A percentile compares a stretch with the other conserved stretches of the same genome.
These are phyloP conservation scores for Alca torda DNA, from an alignment of 2,797 vertebrate genomes.

Conservation along the genomic window DNA sequence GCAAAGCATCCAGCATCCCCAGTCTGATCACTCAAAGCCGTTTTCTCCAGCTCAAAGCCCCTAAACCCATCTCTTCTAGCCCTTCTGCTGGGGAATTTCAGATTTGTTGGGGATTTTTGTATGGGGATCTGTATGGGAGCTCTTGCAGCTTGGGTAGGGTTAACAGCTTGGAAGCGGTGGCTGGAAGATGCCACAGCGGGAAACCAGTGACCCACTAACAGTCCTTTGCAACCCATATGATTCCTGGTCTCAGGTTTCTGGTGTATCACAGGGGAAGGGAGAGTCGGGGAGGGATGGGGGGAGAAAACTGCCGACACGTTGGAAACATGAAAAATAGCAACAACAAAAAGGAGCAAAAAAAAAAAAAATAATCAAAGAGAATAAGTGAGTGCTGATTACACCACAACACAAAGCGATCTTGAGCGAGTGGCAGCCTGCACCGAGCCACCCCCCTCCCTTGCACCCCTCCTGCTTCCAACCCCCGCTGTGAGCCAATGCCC, in stretches of 20 bases:
- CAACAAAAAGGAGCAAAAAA: background rate
- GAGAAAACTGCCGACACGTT: background rate
- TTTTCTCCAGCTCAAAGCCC: background rate
- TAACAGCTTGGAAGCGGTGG: background rate
- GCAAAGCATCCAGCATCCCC: background rate
- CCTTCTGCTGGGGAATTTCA: background rate
- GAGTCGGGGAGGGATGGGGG: accelerated
- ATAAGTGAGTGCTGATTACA: constrained; percentile 41
- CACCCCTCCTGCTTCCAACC: background rate
- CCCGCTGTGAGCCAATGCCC: background rate
- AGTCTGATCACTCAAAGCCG: background rate
- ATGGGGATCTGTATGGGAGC: accelerated
- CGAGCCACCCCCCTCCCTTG: background rate
- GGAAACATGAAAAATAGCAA: constrained; percentile 41
- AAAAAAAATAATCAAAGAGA: constrained; percentile 46
- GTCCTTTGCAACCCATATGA: background rate
- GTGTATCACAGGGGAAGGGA: background rate
- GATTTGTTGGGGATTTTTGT: accelerated
- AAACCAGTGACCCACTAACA: background rate
- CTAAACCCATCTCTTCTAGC: accelerated
- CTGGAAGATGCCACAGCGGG: background rate
- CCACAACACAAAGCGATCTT: background rate
- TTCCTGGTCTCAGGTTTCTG: background rate
- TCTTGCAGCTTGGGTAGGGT: background rate
- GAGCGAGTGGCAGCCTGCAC: background rate